Base-by-base conservation (phyloP, 1,140 invertebrate species). In the Brachionus paranguensis region DNA sequence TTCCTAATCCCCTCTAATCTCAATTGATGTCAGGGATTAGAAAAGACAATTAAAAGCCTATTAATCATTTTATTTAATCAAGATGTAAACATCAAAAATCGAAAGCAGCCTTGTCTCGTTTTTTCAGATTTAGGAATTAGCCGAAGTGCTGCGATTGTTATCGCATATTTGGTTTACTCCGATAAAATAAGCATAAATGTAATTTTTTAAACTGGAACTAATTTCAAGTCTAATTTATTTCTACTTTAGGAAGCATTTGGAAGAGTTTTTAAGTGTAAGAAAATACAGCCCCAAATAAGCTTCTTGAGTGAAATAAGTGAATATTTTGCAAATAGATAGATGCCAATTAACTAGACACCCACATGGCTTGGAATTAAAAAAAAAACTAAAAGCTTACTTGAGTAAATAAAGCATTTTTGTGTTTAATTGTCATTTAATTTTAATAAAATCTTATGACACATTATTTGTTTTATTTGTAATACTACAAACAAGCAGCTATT, bases 131-230 rank as follows among this genome's bases (percentile, higher is more conserved):
- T 87, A 3, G 88, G 88, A 4, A 87, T 89, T 72, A 89, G 88
- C 85, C 84, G 88, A 27, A 85, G 85, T 85, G 87, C 86, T 8
- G 86, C 87, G 5, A 79, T 89, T 78, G 84, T 88, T 3, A 86
- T 88, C n/a, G 89, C 89, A n/a, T 88, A 88, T 84, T 84, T 89
- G 29, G 88, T 89, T 85, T 86, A 88, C 60, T 50, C 81, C 4
- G 81, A 84, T 20, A 50, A 55, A 64, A 45, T 81, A 24, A 45
- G n/a, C 7, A 17, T 64, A 5, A 17, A 81, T 45, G 78, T 81
- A 81, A 68, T 17, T 43, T 41, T n/a, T 11, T 43, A 5, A 47
- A 47, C 14, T 47, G 14, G 11, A 47, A 47, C 2, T n/a, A 12
- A 47, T 12, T 47, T 47, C 3, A 47, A 17, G 14, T 20, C n/a